phyloP scores from a whole-genome alignment of 92 coral and sea anemone genomes.

The Paragorgia papillata region DNA sequence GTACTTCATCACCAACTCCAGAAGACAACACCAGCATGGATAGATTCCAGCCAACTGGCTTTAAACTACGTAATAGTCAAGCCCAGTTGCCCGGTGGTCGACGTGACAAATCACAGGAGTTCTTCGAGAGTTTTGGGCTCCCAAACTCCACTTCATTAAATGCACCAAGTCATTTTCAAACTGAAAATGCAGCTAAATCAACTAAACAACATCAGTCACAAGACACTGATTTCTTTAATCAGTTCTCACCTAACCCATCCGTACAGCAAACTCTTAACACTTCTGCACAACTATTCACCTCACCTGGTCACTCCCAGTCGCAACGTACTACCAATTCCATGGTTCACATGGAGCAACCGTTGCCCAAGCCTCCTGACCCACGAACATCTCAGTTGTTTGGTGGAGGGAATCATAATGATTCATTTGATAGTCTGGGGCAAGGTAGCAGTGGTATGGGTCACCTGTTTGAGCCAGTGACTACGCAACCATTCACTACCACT shows the following conservation, averaged over 20 bases:
- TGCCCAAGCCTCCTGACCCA: not conserved
- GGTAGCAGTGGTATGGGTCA: not conserved
- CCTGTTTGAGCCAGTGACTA: no score
- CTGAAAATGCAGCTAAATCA: not conserved
- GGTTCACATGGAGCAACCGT: not conserved
- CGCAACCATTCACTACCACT: no score
- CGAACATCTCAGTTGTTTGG: constrained; percentile 10
- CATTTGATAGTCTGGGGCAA: not conserved
- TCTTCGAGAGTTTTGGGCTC: constrained; percentile 23
- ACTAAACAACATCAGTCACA: not conserved
- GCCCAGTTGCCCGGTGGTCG: not conserved
- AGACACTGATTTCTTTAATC: not conserved
- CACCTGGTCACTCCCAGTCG: not conserved
- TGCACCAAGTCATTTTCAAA: not conserved
- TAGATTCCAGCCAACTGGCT: not conserved
- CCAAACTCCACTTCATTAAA: not conserved
- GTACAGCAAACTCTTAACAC: not conserved
- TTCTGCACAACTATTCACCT: not conserved
- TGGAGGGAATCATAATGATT: not conserved
- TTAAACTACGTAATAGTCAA: not conserved
- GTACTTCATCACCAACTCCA: not conserved
- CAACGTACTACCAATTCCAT: not conserved
- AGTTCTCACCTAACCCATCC: not conserved
- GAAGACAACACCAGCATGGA: not conserved
- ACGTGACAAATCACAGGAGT: constrained; percentile 4